Conservation (phyloP, 2,888 invertebrate genomes). For the Lissocephala sabroskyi region DNA sequence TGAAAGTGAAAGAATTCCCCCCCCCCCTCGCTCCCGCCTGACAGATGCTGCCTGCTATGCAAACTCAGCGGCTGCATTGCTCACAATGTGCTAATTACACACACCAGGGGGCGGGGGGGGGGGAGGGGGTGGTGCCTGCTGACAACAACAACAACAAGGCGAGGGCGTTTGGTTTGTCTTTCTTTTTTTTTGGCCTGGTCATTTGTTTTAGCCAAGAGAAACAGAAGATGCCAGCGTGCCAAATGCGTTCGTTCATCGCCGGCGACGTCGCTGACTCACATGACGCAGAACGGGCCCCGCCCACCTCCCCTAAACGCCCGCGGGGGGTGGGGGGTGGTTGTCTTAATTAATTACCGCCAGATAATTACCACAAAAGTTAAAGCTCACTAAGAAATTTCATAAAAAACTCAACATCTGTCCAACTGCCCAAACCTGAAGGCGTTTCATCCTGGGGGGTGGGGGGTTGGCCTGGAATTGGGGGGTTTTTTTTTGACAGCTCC, state of each 20-base stretch:
- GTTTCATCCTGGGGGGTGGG: background rate
- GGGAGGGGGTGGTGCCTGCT: too few species aligned
- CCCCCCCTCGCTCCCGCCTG: too few species aligned
- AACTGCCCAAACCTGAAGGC: background rate
- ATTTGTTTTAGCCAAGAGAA: slow-evolving; percentile 35
- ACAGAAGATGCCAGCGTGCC: slow-evolving; percentile 35
- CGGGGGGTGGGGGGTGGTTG: too few species aligned
- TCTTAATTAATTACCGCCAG: slow-evolving; percentile 65
- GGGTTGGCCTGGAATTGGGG: too few species aligned
- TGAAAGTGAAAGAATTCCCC: too few species aligned
- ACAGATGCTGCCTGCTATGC: too few species aligned
- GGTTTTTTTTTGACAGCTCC: slow-evolving; percentile 64
- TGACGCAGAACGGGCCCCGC: slow-evolving; percentile 62
- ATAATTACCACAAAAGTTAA: slow-evolving; percentile 65
- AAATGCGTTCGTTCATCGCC: slow-evolving; percentile 57
- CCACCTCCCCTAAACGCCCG: too few species aligned
- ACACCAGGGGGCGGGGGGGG: too few species aligned
- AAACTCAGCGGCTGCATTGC: too few species aligned
- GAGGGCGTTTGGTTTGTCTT: too few species aligned
- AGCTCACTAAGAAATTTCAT: slow-evolving; percentile 42
- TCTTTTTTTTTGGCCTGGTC: slow-evolving; percentile 18
- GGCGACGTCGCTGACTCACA: slow-evolving; percentile 65
- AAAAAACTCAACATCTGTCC: slow-evolving; percentile 21
- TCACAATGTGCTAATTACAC: slow-evolving; percentile 63
- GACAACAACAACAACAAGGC: too few species aligned